phyloP scores from a whole-genome alignment of 2,797 vertebrate species.

The Coreius guichenoti region DNA sequence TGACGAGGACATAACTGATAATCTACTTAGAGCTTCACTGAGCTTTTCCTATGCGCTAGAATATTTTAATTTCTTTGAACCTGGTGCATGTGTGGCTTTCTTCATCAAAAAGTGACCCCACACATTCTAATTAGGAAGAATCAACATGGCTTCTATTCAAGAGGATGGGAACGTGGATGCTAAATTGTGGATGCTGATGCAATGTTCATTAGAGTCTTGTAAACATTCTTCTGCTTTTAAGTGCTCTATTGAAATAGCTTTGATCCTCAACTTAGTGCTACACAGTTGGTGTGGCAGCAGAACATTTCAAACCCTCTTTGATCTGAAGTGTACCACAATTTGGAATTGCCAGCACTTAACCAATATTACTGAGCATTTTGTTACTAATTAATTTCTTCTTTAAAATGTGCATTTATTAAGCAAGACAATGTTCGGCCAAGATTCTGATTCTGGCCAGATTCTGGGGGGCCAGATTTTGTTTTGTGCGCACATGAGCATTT shows the following conservation, averaged over 20 bases:
- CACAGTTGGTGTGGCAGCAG: constrained; percentile 18
- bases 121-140: constrained; percentile 33
- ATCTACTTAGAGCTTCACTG: constrained; percentile 22
- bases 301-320: constrained; percentile 36
- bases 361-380: constrained; percentile 22
- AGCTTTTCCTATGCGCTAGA: not conserved
- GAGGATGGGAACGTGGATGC: not conserved
- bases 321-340: constrained; percentile 26
- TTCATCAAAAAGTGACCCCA: constrained; percentile 31
- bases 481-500: too few species aligned
- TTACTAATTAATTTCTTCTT: constrained; percentile 30
- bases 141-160: constrained; percentile 9
- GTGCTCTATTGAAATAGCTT: constrained; percentile 40
- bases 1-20: constrained; percentile 11
- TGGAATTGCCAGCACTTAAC: constrained; percentile 34
- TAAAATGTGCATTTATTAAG: constrained; percentile 28
- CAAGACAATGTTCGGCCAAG: not conserved
- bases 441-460: too few species aligned
- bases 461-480: too few species aligned
- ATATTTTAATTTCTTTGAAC: constrained; percentile 26
- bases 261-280: constrained; percentile 39
- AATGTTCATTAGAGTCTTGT: constrained; percentile 41
- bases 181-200: constrained; percentile 23
- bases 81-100: not conserved
- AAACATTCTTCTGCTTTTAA: constrained; percentile 36